Evolutionary conservation across 2,888 invertebrate genomes (phyloP), one percentile per base, ranked within the genome.

Genomic region (Microctonus hyperodae): DNA sequence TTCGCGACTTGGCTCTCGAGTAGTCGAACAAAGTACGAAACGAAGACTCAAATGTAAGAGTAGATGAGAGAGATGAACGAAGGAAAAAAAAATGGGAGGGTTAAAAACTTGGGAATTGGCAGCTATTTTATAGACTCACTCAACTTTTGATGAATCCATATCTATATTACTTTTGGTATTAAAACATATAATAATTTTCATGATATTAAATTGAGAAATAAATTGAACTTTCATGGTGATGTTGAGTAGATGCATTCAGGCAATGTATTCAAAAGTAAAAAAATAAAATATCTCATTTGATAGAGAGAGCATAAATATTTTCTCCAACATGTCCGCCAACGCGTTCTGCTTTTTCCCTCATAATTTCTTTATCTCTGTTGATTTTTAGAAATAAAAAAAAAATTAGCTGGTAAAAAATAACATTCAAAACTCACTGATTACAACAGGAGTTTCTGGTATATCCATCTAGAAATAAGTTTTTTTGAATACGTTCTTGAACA

Each of bases 1-100:
- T 71, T 71, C 58, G 67, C 63, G 68, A 70, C 65, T 71, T 71
- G 63, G 58, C 65, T 48, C 48, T 58, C 16, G 44, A 35, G 23
- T 22, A 64, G 23, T 40, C 13, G 51, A 53, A 31, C 23, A 40
- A 13, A 13, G 57, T 22, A 48, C 31, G 56, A 40, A 66, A n/a
- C 28, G 28, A 48, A 20, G 40, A 40, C 31, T 22, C 22, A 40
- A 25, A 40, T 58, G 25, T 23, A 57, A 37, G 44, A 3, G 23
- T 28, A 44, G 53, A 62, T 35, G 55, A 44, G 50, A 51, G 56
- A 11, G 20, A 63, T 51, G 23, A 31, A 50, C 16, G 20, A 31
- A 58, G 28, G 25, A 35, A 25, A 23, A 57, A 44, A 44, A 20
- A n/a, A 28, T 25, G 28, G 9, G 35, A 33, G 28, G 16, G 37